A percentile compares a stretch with the other conserved stretches of the same genome.
Evolutionary conservation across 2,888 invertebrate species (phyloP).

Genomic region (Drosophila pseudotalamancana): DNA sequence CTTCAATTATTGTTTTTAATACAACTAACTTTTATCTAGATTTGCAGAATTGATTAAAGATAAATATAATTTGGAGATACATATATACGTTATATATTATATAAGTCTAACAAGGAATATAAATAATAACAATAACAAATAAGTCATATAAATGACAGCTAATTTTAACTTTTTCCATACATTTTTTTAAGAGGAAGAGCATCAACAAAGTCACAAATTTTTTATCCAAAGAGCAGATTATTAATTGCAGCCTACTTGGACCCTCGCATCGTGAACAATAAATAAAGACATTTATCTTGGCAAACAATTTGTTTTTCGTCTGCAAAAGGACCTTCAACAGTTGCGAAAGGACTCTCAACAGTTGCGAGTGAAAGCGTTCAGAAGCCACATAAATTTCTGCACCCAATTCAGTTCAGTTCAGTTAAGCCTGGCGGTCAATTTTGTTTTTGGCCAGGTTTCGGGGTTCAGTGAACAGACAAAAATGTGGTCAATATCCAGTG

Average conservation of each 20-base stretch:
- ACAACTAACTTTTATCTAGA: no score
- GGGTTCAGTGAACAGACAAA: constrained; percentile 23
- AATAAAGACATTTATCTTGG: constrained; percentile 20
- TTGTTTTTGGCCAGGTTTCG: constrained; percentile 17
- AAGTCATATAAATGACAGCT: no score
- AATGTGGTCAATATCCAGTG: constrained; percentile 30
- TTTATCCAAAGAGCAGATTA: background rate
- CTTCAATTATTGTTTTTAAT: no score
- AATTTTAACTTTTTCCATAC: background rate
- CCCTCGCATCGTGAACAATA: constrained; percentile 1
- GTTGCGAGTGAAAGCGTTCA: constrained; percentile 10
- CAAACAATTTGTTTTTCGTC: background rate
- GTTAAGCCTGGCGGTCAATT: constrained; percentile 47
- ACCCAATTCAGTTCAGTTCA: constrained; percentile 66
- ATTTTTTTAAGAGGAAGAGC: background rate
- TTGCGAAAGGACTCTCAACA: background rate
- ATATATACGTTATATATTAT: no score
- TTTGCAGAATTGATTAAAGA: no score
- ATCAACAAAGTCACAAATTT: background rate
- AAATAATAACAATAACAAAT: no score
- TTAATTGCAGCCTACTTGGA: constrained; percentile 2
- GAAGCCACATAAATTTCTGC: constrained; percentile 63
- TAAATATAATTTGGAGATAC: no score
- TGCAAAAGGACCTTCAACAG: background rate
- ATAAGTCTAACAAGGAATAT: no score